Conservation (phyloP, 2,888 invertebrate genomes). For the Lepidochitona cinerea region DNA sequence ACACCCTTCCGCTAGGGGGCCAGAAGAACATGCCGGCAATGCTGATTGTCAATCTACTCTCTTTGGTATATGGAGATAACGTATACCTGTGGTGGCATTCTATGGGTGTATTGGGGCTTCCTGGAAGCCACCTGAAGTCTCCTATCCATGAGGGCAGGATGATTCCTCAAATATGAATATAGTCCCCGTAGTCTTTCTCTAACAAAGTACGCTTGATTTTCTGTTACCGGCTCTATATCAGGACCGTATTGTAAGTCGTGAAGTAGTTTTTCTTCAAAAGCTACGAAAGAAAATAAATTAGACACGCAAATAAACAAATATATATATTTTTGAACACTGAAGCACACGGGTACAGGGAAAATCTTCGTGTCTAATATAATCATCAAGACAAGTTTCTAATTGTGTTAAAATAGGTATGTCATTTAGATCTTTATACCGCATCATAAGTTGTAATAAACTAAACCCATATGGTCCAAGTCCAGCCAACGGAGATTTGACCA, state of each 20-base stretch:
- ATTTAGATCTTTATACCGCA: too few relatives aligned
- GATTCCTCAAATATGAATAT: constrained; percentile 39
- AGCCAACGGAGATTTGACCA: too few relatives aligned
- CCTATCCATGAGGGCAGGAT: constrained; percentile 47
- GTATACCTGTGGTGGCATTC: not conserved
- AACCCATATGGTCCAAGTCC: not conserved
- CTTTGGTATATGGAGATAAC: too few relatives aligned
- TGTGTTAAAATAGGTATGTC: too few relatives aligned
- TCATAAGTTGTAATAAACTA: too few relatives aligned
- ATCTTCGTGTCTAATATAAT: too few relatives aligned
- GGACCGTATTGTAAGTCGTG: not conserved
- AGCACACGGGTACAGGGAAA: too few relatives aligned
- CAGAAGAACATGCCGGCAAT: too few relatives aligned
- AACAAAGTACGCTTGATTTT: constrained; percentile 22
- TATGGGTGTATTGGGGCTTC: constrained; percentile 25
- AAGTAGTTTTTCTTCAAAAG: not conserved
- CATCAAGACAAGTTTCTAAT: too few relatives aligned
- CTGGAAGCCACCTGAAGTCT: constrained; percentile 42
- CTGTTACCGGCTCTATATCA: constrained; percentile 18
- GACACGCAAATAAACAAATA: not conserved
- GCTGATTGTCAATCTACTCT: too few relatives aligned
- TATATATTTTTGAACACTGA: too few relatives aligned
- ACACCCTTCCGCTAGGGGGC: too few relatives aligned
- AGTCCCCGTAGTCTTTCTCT: constrained; percentile 36
- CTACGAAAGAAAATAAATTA: not conserved